Percentiles rank a stretch among this genome's conserved stretches.
Conservation (phyloP, 2,888 invertebrate genomes). For the Hemaris fuciformis region DNA sequence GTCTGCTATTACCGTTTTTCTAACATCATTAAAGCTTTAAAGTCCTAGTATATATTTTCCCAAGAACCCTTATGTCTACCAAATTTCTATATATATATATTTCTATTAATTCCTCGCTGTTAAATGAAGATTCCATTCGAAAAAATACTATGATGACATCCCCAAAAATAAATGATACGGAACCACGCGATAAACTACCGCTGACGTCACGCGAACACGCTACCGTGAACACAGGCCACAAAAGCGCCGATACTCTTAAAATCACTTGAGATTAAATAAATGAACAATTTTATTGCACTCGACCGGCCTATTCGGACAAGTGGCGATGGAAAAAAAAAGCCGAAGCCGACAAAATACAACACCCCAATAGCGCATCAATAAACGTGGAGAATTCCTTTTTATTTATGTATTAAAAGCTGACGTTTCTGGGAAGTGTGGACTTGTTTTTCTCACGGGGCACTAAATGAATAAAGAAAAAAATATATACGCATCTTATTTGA, state of each 20-base stretch:
- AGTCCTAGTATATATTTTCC: too few species aligned
- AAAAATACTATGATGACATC: too few species aligned
- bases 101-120: too few species aligned
- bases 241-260: slow-evolving; percentile 40
- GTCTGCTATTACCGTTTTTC: too few species aligned
- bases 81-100: too few species aligned
- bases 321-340: slow-evolving; percentile 56
- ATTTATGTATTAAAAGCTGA: slow-evolving; percentile 71
- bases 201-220: slow-evolving; percentile 25
- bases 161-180: slow-evolving; percentile 17
- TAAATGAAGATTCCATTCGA: too few species aligned
- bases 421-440: slow-evolving; percentile 63
- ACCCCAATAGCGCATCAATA: slow-evolving; percentile 68
- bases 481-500: slow-evolving; percentile 46
- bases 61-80: too few species aligned
- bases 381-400: slow-evolving; percentile 69
- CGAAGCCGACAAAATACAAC: slow-evolving; percentile 39
- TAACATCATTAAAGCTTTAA: too few species aligned
- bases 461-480: slow-evolving; percentile 15
- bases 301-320: slow-evolving; percentile 47
- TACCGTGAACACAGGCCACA: slow-evolving; percentile 48
- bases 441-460: slow-evolving; percentile 63
- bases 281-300: slow-evolving; percentile 55
- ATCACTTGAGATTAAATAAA: slow-evolving; percentile 47
- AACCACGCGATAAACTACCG: slow-evolving; percentile 10